Conservation (phyloP, 2,888 invertebrate species). For the Lordiphosa andalusiaca region DNA sequence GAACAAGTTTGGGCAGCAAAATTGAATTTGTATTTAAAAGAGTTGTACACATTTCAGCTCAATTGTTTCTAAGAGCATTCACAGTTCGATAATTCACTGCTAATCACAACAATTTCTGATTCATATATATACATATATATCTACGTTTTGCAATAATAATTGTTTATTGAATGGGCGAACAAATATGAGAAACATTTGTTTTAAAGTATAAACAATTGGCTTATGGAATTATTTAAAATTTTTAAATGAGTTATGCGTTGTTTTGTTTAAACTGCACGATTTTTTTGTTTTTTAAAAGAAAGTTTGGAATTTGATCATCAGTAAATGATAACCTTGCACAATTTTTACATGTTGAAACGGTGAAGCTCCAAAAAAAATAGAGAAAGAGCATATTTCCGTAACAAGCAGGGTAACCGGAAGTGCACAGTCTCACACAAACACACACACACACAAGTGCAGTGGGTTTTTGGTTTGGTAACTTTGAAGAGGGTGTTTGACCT, state of each 20-base stretch:
- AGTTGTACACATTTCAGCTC: too few species aligned
- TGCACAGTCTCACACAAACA: slow-evolving; percentile 37
- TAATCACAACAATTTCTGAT: not conserved
- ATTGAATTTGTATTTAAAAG: too few species aligned
- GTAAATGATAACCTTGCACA: too few species aligned
- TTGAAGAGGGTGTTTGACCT: slow-evolving; percentile 71
- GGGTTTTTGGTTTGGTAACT: slow-evolving; percentile 36
- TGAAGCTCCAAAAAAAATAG: not conserved
- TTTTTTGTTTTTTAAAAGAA: slow-evolving; percentile 19
- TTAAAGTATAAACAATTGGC: slow-evolving; percentile 45
- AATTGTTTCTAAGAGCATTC: slow-evolving; percentile 5
- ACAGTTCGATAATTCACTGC: not conserved
- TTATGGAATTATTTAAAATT: slow-evolving; percentile 11
- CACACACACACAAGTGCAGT: slow-evolving; percentile 24
- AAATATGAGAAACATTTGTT: slow-evolving; percentile 33
- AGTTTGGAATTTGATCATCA: not conserved
- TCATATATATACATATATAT: slow-evolving; percentile 6
- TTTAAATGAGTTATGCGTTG: slow-evolving; percentile 26
- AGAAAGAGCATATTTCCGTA: slow-evolving; percentile 33
- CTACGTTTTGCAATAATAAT: slow-evolving; percentile 5
- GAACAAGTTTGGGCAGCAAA: too few species aligned
- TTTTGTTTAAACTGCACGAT: slow-evolving; percentile 43
- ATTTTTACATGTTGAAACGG: too few species aligned
- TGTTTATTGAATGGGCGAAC: slow-evolving; percentile 36
- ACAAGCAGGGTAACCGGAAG: slow-evolving; percentile 44